Base-by-base conservation (phyloP, 2,888 invertebrate genomes). In the Brachypterus glaber region DNA sequence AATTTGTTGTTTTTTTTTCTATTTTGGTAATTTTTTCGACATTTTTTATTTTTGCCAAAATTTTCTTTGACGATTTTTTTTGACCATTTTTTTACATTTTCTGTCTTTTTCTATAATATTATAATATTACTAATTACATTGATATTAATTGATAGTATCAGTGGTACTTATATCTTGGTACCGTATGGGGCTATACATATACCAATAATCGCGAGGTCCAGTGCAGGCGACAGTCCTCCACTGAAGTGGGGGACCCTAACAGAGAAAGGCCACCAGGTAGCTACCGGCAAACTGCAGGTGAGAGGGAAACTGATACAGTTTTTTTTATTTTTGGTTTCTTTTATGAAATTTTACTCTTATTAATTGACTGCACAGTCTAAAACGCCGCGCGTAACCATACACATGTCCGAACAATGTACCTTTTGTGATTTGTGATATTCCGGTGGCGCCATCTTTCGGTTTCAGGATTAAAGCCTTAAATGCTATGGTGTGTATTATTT, bases 301-400 rank as follows among this genome's bases (percentile, higher is more conserved):
- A 48, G 48, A 48, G 46, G 46, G 46, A 48, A 45, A 48, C 45
- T 44, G 48, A 48, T 42, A 45, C 43, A 41, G 25, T 46, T 48
- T 46, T 40, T 41, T 41, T 40, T 33, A 17, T 30, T 38, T 11
- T 9, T 5, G 21, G 21, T 21, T 21, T 21, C 21, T 21, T 32
- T 34, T 36, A 30, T 32, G 33, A 41, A 37, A 37, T 41, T 41
- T 41, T 40, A 40, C 35, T 40, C 38, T 36, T 36, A 25, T 31
- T 32, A 17, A 32, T 14, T 30, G 39, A 16, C 12, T 16, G 39
- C 14, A 25, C 16, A 24, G 27, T 33, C 30, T 30, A 30, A 24
- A 26, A 30, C 30, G 34, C 17, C 21, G 33, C 26, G 14, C 31
- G 32, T 31, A 25, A 33, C 27, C 29, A 33, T 38, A 29, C 33